phyloP scores from a whole-genome alignment of 2,888 invertebrate genomes.

The Ophraella communa region DNA sequence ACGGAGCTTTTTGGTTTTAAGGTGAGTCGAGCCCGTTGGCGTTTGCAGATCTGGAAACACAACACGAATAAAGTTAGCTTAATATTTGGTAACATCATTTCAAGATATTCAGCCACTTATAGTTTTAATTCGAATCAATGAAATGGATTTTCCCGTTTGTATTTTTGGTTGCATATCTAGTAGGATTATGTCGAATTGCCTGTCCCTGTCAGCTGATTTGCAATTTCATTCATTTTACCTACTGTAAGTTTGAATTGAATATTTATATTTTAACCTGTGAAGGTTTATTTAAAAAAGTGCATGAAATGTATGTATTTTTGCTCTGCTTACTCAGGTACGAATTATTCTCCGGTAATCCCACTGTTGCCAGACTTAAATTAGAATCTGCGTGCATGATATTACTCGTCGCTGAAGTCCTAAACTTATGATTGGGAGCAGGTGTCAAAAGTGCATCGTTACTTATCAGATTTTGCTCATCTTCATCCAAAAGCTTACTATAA shows the following conservation, averaged over 20 bases:
- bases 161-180: too few relatives aligned
- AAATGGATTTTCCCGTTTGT: too few relatives aligned
- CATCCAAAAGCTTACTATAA: constrained; percentile 62
- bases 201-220: too few relatives aligned
- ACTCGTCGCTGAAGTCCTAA: constrained; percentile 60
- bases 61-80: background rate
- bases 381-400: constrained; percentile 75
- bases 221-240: too few relatives aligned
- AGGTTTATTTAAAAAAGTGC: too few relatives aligned
- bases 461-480: constrained; percentile 55
- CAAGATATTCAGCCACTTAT: too few relatives aligned
- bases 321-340: constrained; percentile 31
- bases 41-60: constrained; percentile 8
- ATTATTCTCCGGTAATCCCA: constrained; percentile 35
- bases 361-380: constrained; percentile 69
- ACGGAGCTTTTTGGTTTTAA: constrained; percentile 35
- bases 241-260: too few relatives aligned
- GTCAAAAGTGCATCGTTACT: constrained; percentile 59
- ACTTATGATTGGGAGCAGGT: constrained; percentile 38
- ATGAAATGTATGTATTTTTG: too few relatives aligned
- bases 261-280: too few relatives aligned
- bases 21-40: background rate
- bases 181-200: too few relatives aligned
- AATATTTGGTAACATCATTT: too few relatives aligned
- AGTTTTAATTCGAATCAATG: too few relatives aligned